Percentiles rank a stretch among this genome's conserved stretches.
These are phyloP conservation scores for Neoscelio sp. DNA, from an alignment of 2,888 invertebrate genomes.

Conservation along the genomic window DNA sequence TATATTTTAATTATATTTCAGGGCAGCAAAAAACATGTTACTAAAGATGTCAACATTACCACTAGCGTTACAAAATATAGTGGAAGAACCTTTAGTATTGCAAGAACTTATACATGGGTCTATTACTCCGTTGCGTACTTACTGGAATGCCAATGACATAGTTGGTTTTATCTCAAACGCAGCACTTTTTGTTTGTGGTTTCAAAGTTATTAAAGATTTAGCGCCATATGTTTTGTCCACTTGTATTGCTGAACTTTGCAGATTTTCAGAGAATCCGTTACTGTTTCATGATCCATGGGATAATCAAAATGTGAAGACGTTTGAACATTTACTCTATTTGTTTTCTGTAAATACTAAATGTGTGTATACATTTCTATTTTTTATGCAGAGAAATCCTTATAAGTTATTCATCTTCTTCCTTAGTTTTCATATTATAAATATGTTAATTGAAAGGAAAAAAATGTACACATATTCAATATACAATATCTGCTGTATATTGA, in stretches of 20 bases:
- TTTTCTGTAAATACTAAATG: conserved; percentile 80
- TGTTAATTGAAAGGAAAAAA: too few relatives aligned
- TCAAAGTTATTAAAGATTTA: conserved; percentile 73
- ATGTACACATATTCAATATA: too few relatives aligned
- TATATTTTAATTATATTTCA: conserved; percentile 65
- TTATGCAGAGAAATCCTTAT: too few relatives aligned
- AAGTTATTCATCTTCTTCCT: too few relatives aligned
- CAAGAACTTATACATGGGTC: conserved; percentile 79
- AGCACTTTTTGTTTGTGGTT: conserved; percentile 75
- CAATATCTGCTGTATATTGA: too few relatives aligned
- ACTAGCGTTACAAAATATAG: conserved; percentile 75
- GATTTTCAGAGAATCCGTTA: conserved; percentile 74
- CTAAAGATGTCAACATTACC: conserved; percentile 78
- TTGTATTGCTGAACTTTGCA: conserved; percentile 75
- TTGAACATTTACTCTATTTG: conserved; percentile 77
- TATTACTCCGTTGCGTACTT: conserved; percentile 77
- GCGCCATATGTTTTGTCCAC: conserved; percentile 79
- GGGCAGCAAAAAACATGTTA: conserved; percentile 77
- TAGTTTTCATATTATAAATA: too few relatives aligned
- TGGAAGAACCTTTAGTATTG: conserved; percentile 75
- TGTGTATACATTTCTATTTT: too few relatives aligned
- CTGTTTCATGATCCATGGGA: conserved; percentile 80
- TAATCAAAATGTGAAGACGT: conserved; percentile 71
- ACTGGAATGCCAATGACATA: conserved; percentile 78
- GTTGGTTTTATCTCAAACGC: conserved; percentile 77